A percentile compares a stretch with the other conserved stretches of the same genome.
Evolutionary conservation across 2,888 invertebrate species (phyloP).

Genomic region (Chrysotoxum bicinctum): DNA sequence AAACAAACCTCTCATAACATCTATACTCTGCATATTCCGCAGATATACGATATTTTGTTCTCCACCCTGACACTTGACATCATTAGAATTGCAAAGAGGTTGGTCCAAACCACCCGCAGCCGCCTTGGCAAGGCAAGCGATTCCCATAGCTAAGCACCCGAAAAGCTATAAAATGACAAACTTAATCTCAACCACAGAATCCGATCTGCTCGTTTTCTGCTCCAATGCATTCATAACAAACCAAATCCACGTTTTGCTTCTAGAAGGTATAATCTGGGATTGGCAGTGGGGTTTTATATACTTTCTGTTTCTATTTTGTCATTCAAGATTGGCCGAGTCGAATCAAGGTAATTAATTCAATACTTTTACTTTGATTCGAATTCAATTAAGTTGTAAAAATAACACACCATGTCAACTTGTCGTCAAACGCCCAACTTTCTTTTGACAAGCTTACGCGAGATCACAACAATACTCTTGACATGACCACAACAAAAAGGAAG

Average conservation of each 20-base stretch:
- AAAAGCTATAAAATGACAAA: constrained; percentile 25
- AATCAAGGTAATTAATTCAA: constrained; percentile 39
- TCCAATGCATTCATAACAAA: constrained; percentile 32
- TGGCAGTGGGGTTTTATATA: constrained; percentile 15
- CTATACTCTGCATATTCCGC: neutral
- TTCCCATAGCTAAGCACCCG: constrained; percentile 45
- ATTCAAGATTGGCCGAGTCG: constrained; percentile 30
- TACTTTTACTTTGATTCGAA: constrained; percentile 47
- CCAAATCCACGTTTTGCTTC: neutral
- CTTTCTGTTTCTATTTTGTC: constrained; percentile 11
- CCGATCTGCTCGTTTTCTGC: constrained; percentile 45
- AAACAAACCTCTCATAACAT: neutral
- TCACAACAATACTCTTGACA: neutral
- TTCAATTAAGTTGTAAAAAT: constrained; percentile 40
- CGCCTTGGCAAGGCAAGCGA: neutral
- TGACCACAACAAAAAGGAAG: constrained; percentile 4
- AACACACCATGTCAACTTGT: constrained; percentile 44
- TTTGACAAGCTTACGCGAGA: neutral
- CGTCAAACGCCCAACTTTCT: constrained; percentile 51
- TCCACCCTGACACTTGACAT: constrained; percentile 67
- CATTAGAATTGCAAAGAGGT: constrained; percentile 54
- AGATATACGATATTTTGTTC: constrained; percentile 25
- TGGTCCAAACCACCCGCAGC: constrained; percentile 6
- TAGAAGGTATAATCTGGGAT: constrained; percentile 30
- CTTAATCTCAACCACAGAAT: constrained; percentile 43